A percentile compares a stretch with the other conserved stretches of the same genome.
Conservation (phyloP, 1,140 invertebrate species). For the Phymorhynchus buccinoides region DNA sequence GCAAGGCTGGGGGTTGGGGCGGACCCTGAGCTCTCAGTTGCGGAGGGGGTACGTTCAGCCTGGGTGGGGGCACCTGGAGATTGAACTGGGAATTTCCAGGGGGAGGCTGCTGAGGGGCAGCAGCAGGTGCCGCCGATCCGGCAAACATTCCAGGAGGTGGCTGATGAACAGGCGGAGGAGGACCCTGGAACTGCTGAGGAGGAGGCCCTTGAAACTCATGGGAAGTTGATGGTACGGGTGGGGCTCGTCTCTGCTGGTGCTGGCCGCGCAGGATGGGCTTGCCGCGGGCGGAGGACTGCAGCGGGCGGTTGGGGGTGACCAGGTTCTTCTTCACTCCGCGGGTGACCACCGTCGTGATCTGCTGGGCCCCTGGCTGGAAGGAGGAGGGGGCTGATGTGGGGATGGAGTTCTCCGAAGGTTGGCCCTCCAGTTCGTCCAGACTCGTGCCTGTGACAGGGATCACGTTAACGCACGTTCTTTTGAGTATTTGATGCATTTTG, state of each 20-base stretch:
- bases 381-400: background rate
- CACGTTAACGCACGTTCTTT: no score
- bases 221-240: background rate
- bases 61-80: background rate
- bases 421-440: background rate
- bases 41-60: background rate
- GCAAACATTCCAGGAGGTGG: background rate
- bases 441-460: background rate
- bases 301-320: background rate
- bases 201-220: background rate
- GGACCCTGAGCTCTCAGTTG: background rate
- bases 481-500: no score
- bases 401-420: background rate
- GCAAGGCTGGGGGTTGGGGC: background rate
- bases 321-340: constrained; percentile 10
- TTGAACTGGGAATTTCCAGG: background rate
- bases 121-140: no score
- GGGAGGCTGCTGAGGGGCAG: background rate
- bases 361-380: background rate
- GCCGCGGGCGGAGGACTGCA: background rate
- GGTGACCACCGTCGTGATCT: constrained; percentile 7
- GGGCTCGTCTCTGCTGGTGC: background rate
- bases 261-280: background rate
- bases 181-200: background rate
- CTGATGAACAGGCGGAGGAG: background rate